Conservation (phyloP, 1,140 invertebrate species). For the Adelges cooleyi region DNA sequence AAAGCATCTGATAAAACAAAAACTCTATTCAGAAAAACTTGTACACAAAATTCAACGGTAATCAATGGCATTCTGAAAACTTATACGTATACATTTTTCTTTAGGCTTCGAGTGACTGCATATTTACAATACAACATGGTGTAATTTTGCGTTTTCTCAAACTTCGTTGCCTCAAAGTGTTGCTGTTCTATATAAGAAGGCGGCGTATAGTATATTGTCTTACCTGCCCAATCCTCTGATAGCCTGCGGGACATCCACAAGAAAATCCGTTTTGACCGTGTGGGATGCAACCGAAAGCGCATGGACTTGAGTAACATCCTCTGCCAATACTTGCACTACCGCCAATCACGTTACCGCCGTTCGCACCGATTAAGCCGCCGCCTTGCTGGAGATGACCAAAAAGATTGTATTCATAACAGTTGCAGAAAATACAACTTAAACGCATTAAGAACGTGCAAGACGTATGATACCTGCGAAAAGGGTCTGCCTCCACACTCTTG, state of each 20-base stretch:
- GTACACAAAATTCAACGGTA: no score
- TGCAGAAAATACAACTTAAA: not conserved
- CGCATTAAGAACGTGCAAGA: no score
- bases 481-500: conserved; percentile 37
- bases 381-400: not conserved
- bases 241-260: conserved; percentile 71
- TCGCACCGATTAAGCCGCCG: not conserved
- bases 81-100: no score
- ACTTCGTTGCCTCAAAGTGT: no score
- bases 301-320: conserved; percentile 56
- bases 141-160: no score
- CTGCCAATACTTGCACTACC: conserved; percentile 33
- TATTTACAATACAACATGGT: no score
- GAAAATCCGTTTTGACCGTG: conserved; percentile 48
- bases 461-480: not conserved
- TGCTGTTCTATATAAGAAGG: no score
- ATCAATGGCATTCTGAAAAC: no score
- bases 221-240: conserved; percentile 56
- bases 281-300: conserved; percentile 64
- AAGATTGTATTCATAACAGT: not conserved
- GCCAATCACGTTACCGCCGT: not conserved
- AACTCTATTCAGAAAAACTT: no score
- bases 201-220: no score
- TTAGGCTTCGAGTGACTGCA: no score
- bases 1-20: no score